These are phyloP conservation scores for Sicus ferrugineus DNA, from an alignment of 2,888 invertebrate species.

Conservation along the genomic window DNA sequence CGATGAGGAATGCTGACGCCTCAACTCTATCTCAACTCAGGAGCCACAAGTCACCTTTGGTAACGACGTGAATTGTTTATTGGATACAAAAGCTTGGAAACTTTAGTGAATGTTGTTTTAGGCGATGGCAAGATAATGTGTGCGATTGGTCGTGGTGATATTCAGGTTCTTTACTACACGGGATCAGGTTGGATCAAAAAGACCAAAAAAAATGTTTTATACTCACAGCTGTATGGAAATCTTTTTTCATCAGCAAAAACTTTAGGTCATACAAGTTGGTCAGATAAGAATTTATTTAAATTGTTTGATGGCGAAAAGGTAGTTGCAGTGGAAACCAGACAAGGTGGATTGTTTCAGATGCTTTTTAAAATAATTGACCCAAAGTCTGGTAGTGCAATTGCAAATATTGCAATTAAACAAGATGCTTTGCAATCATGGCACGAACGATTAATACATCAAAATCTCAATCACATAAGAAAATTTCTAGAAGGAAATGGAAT, in stretches of 20 bases:
- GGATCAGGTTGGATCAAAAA: conserved; percentile 12
- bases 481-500: not conserved
- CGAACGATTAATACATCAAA: not conserved
- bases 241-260: conserved; percentile 35
- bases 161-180: conserved; percentile 20
- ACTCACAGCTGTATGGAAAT: conserved; percentile 27
- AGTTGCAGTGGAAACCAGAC: conserved; percentile 5
- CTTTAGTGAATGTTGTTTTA: conserved; percentile 29
- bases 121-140: conserved; percentile 32
- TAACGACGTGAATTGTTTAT: conserved; percentile 27
- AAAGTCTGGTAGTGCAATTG: not conserved
- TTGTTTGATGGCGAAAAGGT: conserved; percentile 15
- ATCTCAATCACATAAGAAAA: not conserved
- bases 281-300: conserved; percentile 32
- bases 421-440: not conserved
- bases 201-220: conserved; percentile 29
- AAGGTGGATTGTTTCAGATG: conserved; percentile 16
- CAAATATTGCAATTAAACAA: not conserved
- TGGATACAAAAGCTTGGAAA: conserved; percentile 25
- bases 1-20: too few species aligned
- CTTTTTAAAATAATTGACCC: conserved; percentile 1
- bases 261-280: conserved; percentile 30
- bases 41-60: conserved; percentile 29
- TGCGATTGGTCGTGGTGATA: conserved; percentile 24
- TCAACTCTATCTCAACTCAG: conserved; percentile 27